Evolutionary conservation across 2,113 vertebrate species (phyloP).

Genomic region (Bos javanicus): DNA sequence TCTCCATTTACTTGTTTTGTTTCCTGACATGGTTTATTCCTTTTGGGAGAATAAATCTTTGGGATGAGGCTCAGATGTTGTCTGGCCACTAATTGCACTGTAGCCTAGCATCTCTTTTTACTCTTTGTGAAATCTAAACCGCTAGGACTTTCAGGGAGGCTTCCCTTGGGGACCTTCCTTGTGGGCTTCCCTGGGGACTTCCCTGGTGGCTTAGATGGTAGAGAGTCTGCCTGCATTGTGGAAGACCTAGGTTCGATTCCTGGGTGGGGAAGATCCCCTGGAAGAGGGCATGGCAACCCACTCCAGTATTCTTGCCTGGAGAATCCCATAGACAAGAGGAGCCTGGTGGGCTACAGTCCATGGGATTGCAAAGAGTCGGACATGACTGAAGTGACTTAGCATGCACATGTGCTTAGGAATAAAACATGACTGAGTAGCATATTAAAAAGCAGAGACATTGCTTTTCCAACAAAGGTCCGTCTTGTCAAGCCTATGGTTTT

Average conservation of each 20-base stretch:
- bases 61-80: not conserved
- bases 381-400: not conserved
- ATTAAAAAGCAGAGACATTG: not conserved
- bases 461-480: not conserved
- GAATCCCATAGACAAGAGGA: not conserved
- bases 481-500: not conserved
- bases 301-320: not conserved
- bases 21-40: not conserved
- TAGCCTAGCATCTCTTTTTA: not conserved
- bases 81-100: not conserved
- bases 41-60: not conserved
- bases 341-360: not conserved
- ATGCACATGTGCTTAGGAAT: no score
- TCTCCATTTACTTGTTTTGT: not conserved
- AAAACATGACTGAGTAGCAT: not conserved
- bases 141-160: not conserved
- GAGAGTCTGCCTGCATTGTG: not conserved
- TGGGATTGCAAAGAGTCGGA: not conserved
- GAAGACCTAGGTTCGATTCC: not conserved
- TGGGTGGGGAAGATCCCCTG: not conserved
- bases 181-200: not conserved
- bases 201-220: not conserved
- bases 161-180: not conserved
- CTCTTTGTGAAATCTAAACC: not conserved
- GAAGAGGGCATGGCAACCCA: not conserved